Percentiles rank a stretch among this genome's conserved stretches.
Conservation (phyloP, 2,888 invertebrate species). For the Eurytoma adleriae region DNA sequence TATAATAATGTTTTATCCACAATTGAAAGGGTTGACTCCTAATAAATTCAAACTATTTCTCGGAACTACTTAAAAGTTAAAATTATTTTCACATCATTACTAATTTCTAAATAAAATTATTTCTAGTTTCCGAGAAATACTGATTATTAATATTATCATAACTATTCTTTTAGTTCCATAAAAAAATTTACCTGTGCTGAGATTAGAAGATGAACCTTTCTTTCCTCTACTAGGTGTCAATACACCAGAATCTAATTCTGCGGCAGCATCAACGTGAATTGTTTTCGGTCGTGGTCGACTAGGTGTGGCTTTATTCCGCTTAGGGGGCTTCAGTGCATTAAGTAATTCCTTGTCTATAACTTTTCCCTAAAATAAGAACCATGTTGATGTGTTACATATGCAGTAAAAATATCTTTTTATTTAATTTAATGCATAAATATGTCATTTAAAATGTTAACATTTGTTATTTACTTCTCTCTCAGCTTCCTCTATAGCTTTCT, state of each 20-base stretch:
- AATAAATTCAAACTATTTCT: slow-evolving; percentile 43
- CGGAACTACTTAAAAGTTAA: slow-evolving; percentile 29
- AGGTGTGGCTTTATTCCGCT: slow-evolving; percentile 80
- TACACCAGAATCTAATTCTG: slow-evolving; percentile 87
- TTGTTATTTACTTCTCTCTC: slow-evolving; percentile 84
- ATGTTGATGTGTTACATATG: not conserved
- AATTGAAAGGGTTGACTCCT: slow-evolving; percentile 29
- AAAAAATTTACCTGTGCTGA: slow-evolving; percentile 82
- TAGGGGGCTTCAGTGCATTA: slow-evolving; percentile 80
- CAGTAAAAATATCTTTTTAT: too few relatives aligned
- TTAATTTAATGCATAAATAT: too few relatives aligned
- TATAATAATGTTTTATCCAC: slow-evolving; percentile 37
- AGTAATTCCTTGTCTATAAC: slow-evolving; percentile 85
- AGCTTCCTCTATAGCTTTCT: slow-evolving; percentile 95
- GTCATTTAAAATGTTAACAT: not conserved
- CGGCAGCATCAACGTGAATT: slow-evolving; percentile 90
- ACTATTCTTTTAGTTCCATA: not conserved
- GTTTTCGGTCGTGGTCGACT: slow-evolving; percentile 90
- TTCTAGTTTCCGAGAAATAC: slow-evolving; percentile 50
- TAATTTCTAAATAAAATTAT: not conserved
- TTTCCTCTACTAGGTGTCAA: slow-evolving; percentile 84
- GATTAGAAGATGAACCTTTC: slow-evolving; percentile 89
- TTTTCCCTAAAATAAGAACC: slow-evolving; percentile 81
- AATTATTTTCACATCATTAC: too few relatives aligned
- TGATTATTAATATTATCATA: not conserved